Conservation (phyloP, 1,140 invertebrate genomes). For the Tetramorium parvispinum region DNA sequence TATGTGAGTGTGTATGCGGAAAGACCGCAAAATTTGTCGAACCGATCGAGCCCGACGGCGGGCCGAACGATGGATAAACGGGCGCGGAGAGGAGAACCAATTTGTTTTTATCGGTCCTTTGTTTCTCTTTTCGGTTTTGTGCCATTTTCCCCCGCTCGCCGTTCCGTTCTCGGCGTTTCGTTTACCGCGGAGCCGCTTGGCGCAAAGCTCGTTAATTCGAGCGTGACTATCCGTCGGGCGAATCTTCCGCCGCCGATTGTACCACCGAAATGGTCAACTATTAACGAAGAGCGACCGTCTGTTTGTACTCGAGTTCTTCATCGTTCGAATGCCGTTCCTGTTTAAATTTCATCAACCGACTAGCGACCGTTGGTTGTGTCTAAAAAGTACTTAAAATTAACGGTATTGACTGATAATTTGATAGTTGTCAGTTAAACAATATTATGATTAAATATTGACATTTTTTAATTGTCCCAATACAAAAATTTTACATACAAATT, state of each 20-base stretch:
- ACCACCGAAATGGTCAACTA: conserved; percentile 69
- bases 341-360: conserved; percentile 27
- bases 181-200: conserved; percentile 50
- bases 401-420: neutral
- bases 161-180: conserved; percentile 47
- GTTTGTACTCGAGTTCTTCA: conserved; percentile 43
- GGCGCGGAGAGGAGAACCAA: conserved; percentile 66
- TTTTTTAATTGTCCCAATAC: neutral
- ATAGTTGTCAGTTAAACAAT: neutral
- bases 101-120: conserved; percentile 77
- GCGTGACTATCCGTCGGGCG: conserved; percentile 70
- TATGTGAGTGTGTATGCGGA: conserved; percentile 34
- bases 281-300: conserved; percentile 46
- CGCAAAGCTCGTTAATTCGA: conserved; percentile 73
- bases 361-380: neutral
- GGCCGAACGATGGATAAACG: conserved; percentile 62
- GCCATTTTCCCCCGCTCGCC: neutral
- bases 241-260: conserved; percentile 67
- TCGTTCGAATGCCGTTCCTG: conserved; percentile 24
- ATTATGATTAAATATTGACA: neutral
- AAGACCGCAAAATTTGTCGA: conserved; percentile 73
- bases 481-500: neutral
- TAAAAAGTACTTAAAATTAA: neutral
- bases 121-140: conserved; percentile 72
- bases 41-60: conserved; percentile 57